Percentiles rank a stretch among this genome's conserved stretches.
phyloP scores from a whole-genome alignment of 2,113 vertebrate genomes.

The Sinocyclocheilus anshuiensis region DNA sequence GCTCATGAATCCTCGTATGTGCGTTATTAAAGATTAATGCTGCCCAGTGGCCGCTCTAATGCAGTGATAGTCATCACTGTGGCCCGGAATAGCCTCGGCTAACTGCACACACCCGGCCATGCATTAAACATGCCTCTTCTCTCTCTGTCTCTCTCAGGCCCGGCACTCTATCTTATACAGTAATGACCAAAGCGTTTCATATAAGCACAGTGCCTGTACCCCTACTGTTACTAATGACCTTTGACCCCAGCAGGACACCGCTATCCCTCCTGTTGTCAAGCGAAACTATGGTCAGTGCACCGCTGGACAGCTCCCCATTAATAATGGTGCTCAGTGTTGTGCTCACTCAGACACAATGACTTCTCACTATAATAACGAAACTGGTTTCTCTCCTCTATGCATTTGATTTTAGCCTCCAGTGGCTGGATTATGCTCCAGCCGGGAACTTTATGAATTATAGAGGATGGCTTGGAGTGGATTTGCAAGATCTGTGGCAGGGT shows the following conservation, averaged over 20 bases:
- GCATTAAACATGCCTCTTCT: conserved; percentile 51
- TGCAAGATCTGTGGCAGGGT: neutral
- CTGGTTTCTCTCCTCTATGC: neutral
- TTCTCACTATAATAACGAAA: conserved; percentile 20
- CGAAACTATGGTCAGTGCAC: neutral
- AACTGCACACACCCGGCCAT: conserved; percentile 30
- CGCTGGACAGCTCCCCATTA: conserved; percentile 36
- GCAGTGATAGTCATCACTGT: conserved; percentile 27
- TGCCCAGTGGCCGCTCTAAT: conserved; percentile 44
- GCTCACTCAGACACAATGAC: conserved; percentile 12
- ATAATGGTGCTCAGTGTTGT: conserved; percentile 16
- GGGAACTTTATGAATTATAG: conserved; percentile 35
- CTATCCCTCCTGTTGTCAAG: conserved; percentile 45
- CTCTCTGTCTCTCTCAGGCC: conserved; percentile 6
- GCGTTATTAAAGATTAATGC: conserved; percentile 55
- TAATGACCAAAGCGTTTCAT: conserved; percentile 11
- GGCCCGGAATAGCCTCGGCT: conserved; percentile 35
- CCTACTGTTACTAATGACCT: conserved; percentile 42
- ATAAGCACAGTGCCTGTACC: neutral
- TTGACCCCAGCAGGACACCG: conserved; percentile 10
- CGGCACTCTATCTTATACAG: neutral
- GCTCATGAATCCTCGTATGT: conserved; percentile 51
- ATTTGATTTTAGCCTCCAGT: conserved; percentile 29
- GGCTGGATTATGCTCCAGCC: neutral
- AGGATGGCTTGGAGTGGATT: conserved; percentile 17